Evolutionary conservation across 1,140 invertebrate species (phyloP).

Genomic region (Lepidostoma basale): DNA sequence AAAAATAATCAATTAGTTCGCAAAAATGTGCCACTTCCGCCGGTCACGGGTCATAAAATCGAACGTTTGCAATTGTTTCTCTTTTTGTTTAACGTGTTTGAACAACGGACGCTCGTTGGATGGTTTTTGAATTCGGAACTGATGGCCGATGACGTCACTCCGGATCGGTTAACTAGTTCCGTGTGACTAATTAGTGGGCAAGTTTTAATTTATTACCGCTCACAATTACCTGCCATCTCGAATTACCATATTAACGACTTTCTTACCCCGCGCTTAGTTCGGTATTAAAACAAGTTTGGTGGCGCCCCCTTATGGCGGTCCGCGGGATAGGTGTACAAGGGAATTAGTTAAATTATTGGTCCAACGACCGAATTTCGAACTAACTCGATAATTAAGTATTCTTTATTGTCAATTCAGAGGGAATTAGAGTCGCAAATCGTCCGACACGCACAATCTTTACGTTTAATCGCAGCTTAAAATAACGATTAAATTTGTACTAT

Average conservation of each 20-base stretch:
- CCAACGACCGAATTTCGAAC: not conserved
- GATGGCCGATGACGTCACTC: not conserved
- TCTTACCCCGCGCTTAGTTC: slow-evolving; percentile 6
- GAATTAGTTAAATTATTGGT: not conserved
- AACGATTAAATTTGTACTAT: too few species aligned
- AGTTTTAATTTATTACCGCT: slow-evolving; percentile 14
- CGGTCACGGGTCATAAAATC: slow-evolving; percentile 3
- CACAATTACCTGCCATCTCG: slow-evolving; percentile 6
- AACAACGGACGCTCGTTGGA: not conserved
- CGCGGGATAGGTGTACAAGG: not conserved
- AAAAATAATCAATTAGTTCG: too few species aligned
- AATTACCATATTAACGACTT: slow-evolving; percentile 23
- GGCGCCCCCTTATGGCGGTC: not conserved
- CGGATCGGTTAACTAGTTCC: slow-evolving; percentile 21
- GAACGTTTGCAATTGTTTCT: not conserved
- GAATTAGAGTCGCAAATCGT: too few species aligned
- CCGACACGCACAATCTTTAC: too few species aligned
- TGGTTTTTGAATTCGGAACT: slow-evolving; percentile 8
- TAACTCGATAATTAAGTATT: not conserved
- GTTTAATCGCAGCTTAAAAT: too few species aligned
- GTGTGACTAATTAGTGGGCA: slow-evolving; percentile 18
- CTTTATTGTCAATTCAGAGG: not conserved
- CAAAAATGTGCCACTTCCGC: too few species aligned
- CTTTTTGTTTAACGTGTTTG: too few species aligned
- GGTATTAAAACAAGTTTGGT: slow-evolving; percentile 16